Conservation (phyloP, 1,140 invertebrate genomes). For the Hesperophylax magnus region DNA sequence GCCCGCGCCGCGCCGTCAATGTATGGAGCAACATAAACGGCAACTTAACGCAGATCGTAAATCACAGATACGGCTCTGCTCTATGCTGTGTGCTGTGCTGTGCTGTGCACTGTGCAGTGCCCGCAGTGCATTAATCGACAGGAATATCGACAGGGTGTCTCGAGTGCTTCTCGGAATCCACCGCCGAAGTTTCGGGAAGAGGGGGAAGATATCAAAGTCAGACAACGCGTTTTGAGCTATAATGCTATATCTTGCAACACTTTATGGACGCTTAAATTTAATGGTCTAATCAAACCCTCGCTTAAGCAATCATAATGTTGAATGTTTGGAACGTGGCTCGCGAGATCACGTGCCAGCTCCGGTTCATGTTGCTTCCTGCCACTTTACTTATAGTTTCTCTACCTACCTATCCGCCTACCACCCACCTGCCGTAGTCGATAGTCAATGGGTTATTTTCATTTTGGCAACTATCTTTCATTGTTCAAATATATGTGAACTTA, state of each 20-base stretch:
- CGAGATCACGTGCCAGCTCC: slow-evolving; percentile 55
- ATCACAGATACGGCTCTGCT: too few species aligned
- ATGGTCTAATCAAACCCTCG: slow-evolving; percentile 69
- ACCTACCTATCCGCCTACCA: neutral
- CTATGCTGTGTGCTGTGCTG: too few species aligned
- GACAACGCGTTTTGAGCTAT: slow-evolving; percentile 29
- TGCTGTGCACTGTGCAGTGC: too few species aligned
- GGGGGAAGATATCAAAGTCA: slow-evolving; percentile 25
- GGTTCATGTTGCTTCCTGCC: slow-evolving; percentile 44
- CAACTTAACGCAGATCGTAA: too few species aligned
- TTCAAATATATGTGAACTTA: too few species aligned
- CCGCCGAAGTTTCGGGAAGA: slow-evolving; percentile 3
- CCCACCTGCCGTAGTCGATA: neutral
- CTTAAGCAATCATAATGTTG: slow-evolving; percentile 69
- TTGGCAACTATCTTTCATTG: too few species aligned
- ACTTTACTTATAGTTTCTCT: slow-evolving; percentile 22
- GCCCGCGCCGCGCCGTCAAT: too few species aligned
- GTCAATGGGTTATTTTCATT: too few species aligned
- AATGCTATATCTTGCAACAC: slow-evolving; percentile 56
- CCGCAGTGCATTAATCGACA: slow-evolving; percentile 10
- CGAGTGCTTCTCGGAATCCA: neutral
- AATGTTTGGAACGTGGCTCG: slow-evolving; percentile 62
- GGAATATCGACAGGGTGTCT: neutral
- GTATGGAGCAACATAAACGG: too few species aligned
- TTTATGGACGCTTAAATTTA: slow-evolving; percentile 70